phyloP scores from a whole-genome alignment of 2,113 vertebrate genomes.

The Grallaria varia region DNA sequence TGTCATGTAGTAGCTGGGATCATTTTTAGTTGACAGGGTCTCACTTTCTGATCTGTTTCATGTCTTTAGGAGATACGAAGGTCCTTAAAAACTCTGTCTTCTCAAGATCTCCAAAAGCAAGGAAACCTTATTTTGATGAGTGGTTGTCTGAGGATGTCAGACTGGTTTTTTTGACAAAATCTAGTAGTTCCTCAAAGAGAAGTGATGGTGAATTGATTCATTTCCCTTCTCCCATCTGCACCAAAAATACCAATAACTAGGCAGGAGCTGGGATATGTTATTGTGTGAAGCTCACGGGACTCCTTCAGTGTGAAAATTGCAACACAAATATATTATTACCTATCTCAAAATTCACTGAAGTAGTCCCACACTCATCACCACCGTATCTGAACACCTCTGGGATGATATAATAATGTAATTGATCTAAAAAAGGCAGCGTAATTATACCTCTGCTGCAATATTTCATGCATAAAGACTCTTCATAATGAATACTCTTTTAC shows the following conservation, averaged over 20 bases:
- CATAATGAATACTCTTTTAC: background rate
- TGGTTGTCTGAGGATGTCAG: background rate
- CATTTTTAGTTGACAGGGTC: accelerated
- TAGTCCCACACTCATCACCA: background rate
- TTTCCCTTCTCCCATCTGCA: background rate
- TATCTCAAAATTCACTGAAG: background rate
- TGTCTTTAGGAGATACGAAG: accelerated
- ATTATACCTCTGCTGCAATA: constrained; percentile 40
- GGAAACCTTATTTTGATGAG: background rate
- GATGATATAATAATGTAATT: constrained; percentile 36
- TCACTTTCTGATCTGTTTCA: background rate
- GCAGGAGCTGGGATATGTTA: background rate
- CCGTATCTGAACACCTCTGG: constrained; percentile 25
- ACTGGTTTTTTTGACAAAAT: background rate
- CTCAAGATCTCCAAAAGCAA: background rate
- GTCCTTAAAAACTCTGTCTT: background rate
- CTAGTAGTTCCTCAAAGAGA: background rate
- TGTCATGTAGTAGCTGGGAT: background rate
- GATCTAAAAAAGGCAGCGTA: constrained; percentile 20
- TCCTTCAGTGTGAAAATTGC: background rate
- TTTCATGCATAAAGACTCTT: background rate
- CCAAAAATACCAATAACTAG: background rate
- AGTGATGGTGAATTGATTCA: background rate
- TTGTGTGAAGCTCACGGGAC: background rate
- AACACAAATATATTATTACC: constrained; percentile 29